Percentiles rank a stretch among this genome's conserved stretches.
Evolutionary conservation across 2,113 vertebrate genomes (phyloP).

Genomic region (Anser brachyrhynchus): DNA sequence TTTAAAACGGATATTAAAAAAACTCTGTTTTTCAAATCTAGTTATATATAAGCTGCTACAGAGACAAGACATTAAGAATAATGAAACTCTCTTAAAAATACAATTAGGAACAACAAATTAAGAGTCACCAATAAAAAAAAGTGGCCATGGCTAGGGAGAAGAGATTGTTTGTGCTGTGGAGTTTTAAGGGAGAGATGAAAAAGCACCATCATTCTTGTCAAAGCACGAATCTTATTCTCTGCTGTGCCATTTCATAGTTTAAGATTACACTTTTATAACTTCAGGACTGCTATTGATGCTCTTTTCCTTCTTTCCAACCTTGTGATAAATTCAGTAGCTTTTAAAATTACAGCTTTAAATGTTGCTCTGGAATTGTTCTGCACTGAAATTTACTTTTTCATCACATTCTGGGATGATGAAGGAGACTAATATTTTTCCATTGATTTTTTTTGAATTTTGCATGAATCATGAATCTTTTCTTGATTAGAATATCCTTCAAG

Average conservation of each 20-base stretch:
- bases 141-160: not conserved
- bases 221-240: conserved; percentile 17
- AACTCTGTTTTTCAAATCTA: not conserved
- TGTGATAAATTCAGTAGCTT: conserved; percentile 2
- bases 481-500: not conserved
- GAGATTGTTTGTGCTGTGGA: not conserved
- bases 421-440: conserved; percentile 12
- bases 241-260: not conserved
- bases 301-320: not conserved
- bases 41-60: not conserved
- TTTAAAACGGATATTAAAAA: not conserved
- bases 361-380: conserved; percentile 9
- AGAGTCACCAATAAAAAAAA: not conserved
- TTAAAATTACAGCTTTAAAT: conserved; percentile 42
- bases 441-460: not conserved
- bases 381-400: conserved; percentile 6
- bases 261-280: conserved; percentile 26
- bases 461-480: not conserved
- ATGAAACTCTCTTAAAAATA: not conserved
- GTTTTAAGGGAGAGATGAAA: conserved; percentile 21
- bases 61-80: conserved; percentile 15
- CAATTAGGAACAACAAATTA: conserved; percentile 21
- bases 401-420: conserved; percentile 3
- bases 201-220: not conserved
- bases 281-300: not conserved